A percentile compares a stretch with the other conserved stretches of the same genome.
Conservation (phyloP, 2,113 vertebrate species). For the Mesembrinibis cayennensis region DNA sequence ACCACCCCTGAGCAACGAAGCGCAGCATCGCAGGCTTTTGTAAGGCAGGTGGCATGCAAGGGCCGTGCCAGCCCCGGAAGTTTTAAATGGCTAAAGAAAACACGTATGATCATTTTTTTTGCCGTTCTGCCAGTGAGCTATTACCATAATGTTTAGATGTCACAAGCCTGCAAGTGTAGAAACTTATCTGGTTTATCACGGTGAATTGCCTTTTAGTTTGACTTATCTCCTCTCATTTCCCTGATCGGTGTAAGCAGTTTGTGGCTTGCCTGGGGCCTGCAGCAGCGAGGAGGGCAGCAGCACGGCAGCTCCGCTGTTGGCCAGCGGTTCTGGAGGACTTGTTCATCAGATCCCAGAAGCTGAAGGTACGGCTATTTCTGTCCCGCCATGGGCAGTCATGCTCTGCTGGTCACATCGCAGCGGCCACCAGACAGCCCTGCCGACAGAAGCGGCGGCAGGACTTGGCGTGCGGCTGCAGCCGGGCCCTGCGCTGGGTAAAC, state of each 20-base stretch:
- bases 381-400: accelerated
- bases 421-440: neutral
- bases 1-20: neutral
- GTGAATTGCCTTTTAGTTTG: conserved; percentile 10
- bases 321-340: neutral
- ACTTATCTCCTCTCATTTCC: neutral
- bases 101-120: neutral
- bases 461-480: neutral
- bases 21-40: accelerated
- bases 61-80: neutral
- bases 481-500: neutral
- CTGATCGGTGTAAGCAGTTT: neutral
- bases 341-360: neutral
- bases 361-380: accelerated
- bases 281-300: neutral
- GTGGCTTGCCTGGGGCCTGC: neutral
- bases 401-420: neutral
- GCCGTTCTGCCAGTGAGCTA: neutral
- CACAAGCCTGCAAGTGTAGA: neutral
- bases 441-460: neutral
- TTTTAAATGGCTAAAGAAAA: neutral
- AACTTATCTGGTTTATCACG: conserved; percentile 17
- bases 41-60: neutral
- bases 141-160: neutral
- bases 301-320: accelerated